Evolutionary conservation across 2,888 invertebrate genomes (phyloP).

Genomic region (Arctia plantaginis): DNA sequence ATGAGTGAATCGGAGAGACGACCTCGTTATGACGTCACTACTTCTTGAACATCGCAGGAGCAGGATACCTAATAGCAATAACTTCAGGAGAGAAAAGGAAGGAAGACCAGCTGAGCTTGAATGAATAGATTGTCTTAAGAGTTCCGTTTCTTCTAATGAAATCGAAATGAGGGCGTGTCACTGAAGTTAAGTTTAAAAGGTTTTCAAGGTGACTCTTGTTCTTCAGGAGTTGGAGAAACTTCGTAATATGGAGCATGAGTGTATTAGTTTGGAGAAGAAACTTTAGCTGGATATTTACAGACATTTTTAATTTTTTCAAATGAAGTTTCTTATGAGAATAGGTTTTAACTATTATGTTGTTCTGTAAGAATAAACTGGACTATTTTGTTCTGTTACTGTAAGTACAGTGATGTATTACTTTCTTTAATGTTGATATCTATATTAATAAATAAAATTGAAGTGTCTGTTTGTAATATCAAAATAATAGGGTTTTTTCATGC

Average conservation of each 20-base stretch:
- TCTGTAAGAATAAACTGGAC: background rate
- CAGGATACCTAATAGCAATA: conserved; percentile 56
- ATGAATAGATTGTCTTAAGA: conserved; percentile 80
- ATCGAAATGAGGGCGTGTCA: conserved; percentile 69
- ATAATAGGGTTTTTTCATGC: too few relatives aligned
- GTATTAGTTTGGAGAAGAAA: background rate
- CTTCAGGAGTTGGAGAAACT: conserved; percentile 7
- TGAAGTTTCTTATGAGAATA: background rate
- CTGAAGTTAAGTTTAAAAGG: conserved; percentile 57
- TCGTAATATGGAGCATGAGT: background rate
- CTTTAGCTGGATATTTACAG: background rate
- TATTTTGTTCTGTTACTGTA: background rate
- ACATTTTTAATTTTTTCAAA: background rate
- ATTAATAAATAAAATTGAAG: too few relatives aligned
- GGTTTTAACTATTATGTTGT: background rate
- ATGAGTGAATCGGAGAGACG: conserved; percentile 83
- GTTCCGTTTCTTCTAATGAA: conserved; percentile 67
- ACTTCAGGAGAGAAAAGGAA: conserved; percentile 58
- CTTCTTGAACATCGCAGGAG: conserved; percentile 67
- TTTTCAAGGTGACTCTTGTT: conserved; percentile 53
- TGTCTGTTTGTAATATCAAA: too few relatives aligned
- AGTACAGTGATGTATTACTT: background rate
- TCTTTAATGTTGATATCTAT: too few relatives aligned
- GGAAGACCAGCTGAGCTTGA: conserved; percentile 67
- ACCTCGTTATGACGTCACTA: conserved; percentile 84